Conservation (phyloP, 2,113 vertebrate genomes). For the Lontra canadensis region DNA sequence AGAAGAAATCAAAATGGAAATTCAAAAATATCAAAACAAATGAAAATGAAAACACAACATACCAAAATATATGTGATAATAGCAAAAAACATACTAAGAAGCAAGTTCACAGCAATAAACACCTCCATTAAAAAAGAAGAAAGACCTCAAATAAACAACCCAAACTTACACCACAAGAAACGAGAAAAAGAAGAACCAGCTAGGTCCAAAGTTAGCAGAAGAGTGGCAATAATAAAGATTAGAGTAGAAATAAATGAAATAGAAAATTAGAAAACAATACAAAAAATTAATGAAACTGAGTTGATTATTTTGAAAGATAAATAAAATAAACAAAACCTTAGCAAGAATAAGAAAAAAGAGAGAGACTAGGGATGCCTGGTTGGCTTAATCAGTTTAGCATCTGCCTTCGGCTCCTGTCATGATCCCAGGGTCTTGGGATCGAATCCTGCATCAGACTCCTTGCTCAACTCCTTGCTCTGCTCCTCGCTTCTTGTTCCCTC, state of each 20-base stretch:
- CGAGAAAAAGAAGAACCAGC: not conserved
- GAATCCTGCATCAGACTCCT: no score
- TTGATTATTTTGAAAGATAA: not conserved
- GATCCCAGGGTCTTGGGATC: no score
- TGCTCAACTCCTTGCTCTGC: no score
- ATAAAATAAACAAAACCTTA: not conserved
- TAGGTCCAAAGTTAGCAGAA: not conserved
- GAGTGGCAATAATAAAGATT: not conserved
- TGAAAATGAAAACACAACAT: not conserved
- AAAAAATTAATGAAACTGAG: not conserved
- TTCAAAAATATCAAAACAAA: not conserved
- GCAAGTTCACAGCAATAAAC: not conserved
- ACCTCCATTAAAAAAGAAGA: not conserved
- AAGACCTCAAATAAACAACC: not conserved
- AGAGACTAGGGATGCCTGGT: no score
- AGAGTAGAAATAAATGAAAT: not conserved
- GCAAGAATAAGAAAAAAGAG: not conserved
- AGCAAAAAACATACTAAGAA: not conserved
- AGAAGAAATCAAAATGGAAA: not conserved
- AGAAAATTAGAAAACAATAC: not conserved
- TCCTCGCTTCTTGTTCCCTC: no score
- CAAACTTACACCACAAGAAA: not conserved
- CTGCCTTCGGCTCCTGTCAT: no score
- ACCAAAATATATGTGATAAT: not conserved
- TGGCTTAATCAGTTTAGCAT: no score